Percentiles rank a stretch among this genome's conserved stretches.
These are phyloP conservation scores for Silurus asotus DNA, from an alignment of 2,113 vertebrate species.

Conservation along the genomic window DNA sequence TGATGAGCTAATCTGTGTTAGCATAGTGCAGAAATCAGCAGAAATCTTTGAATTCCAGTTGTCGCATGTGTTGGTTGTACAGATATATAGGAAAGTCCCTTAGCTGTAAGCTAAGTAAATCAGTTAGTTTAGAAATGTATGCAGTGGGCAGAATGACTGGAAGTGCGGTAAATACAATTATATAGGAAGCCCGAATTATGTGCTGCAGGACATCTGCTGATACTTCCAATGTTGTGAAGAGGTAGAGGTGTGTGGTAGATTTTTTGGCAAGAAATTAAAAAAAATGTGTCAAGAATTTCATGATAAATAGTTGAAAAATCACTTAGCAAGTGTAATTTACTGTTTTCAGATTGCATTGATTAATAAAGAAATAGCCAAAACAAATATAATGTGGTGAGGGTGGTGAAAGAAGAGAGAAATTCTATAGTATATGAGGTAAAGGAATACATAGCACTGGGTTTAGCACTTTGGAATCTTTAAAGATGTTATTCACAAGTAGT, in stretches of 20 bases:
- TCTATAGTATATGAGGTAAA: background rate
- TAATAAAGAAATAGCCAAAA: background rate
- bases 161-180: background rate
- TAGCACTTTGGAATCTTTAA: background rate
- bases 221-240: background rate
- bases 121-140: conserved; percentile 3
- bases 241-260: background rate
- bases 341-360: background rate
- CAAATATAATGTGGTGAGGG: background rate
- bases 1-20: conserved; percentile 16
- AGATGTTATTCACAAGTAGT: conserved; percentile 5
- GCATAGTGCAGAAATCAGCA: conserved; percentile 7
- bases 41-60: background rate
- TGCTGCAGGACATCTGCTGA: conserved; percentile 14
- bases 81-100: conserved; percentile 17
- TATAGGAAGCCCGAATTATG: background rate
- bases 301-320: background rate
- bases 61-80: background rate
- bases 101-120: conserved; percentile 2
- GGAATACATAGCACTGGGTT: background rate
- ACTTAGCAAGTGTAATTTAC: background rate
- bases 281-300: background rate
- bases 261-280: background rate
- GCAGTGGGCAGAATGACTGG: conserved; percentile 7
- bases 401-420: background rate